Base-by-base conservation (phyloP, 2,797 vertebrate species). In the Benthosema pterotum region DNA sequence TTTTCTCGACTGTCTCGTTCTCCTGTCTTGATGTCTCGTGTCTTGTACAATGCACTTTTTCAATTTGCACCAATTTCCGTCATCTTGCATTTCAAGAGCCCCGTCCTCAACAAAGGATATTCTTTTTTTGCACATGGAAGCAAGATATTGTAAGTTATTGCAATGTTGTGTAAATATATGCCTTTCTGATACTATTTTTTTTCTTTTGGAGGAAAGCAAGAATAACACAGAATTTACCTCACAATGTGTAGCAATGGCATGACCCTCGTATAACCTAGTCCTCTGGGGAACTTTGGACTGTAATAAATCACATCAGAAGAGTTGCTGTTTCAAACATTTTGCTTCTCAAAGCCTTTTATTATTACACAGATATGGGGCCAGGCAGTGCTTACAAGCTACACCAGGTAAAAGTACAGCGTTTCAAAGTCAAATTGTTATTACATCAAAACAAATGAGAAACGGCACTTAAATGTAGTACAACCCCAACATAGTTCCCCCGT, bases 321-420 rank as follows among this genome's bases (percentile, higher is more conserved):
- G 13, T 3, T n/a, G 57, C n/a, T 28, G 42, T 52, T 12, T 16
- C 38, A 59, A 61, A 72, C 16, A 1, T 25, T 64, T 71, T 79
- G 74, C 83, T 87, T 78, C 64, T 86, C 69, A 67, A 75, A 85
- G 82, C 80, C 74, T 91, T n/a, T 91, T 91, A 89, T 91, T 90
- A 64, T 80, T 80, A 89, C 82, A 90, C 77, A 86, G 78, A 88
- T 81, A 82, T 71, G 83, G 82, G 84, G 76, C 82, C 79, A 76
- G 86, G 84, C 85, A 88, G 87, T 88, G 84, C 82, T 84, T 86
- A 87, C 88, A 86, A 78, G 83, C 83, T 87, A 88, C 82, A 87
- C 67, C 68, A 85, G 80, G 71, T 86, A 48, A 83, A 82, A 79
- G 72, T 82, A 91, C 87, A 88, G 78, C 74, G 80, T 83, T 83